Base-by-base conservation (phyloP, 2,797 vertebrate species). In the Jordanella pulchra region DNA sequence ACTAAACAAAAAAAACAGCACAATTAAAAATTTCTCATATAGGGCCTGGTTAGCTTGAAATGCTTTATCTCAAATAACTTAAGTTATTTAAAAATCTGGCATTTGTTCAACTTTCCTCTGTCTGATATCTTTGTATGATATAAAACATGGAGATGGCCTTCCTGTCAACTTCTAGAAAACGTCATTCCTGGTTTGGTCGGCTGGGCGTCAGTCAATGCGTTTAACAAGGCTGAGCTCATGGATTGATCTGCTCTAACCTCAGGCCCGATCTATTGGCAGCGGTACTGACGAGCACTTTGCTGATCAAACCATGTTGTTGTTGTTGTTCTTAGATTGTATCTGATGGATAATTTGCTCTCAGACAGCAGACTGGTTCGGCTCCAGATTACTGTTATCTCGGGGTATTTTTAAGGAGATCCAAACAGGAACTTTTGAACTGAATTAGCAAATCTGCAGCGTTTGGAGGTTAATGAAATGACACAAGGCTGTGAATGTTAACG, bases 281-380 rank as follows among this genome's bases (percentile, higher is more conserved):
- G 80, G 80, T 83, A 39, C 83, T 4, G 79, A 71, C 65, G 72
- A 79, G 82, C 86, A 73, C 65, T 79, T 73, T 71, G 78, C 75
- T 86, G 82, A 89, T 90, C 87, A 72, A 0, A 23, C 76, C 84
- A 88, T 84, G 86, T 77, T 69, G 12, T 65, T 65, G 86, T 77
- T 69, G 12, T 65, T 64, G 79, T 75, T 80, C 70, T 64, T 67
- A 75, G 66, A 61, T 77, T 64, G 71, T 69, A 82, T 87, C 82
- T 80, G 81, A 83, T 71, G 27, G 64, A 76, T 71, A 65, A 71
- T 77, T 56, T 55, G 68, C 76, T 80, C 76, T 71, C 68, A 32
- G 81, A 44, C 65, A 1, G 65, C 68, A 6, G n/a, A 10, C 39
- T 76, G 3, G 69, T 78, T 30, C 83, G 66, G 66, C 63, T 17